These are phyloP conservation scores for Siniperca obscura DNA, from an alignment of 2,797 vertebrate species.

Conservation along the genomic window DNA sequence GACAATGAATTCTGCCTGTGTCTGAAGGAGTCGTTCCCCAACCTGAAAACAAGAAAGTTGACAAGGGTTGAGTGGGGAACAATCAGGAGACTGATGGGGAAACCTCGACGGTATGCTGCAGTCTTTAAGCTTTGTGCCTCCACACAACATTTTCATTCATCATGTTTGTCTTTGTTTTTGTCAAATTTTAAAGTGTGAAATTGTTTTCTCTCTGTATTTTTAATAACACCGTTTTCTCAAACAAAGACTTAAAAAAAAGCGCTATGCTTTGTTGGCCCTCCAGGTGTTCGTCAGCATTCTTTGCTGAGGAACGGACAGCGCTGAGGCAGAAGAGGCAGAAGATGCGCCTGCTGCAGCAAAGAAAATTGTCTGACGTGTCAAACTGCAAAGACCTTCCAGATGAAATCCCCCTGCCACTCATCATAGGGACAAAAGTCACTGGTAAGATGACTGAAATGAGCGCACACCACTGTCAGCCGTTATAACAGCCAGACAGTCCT, in stretches of 20 bases:
- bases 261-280: neutral
- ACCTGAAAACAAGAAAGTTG: conserved; percentile 96
- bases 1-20: conserved; percentile 99
- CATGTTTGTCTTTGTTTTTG: neutral
- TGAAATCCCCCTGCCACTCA: conserved; percentile 96
- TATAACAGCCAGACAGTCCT: neutral
- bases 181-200: neutral
- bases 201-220: neutral
- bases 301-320: conserved; percentile 95
- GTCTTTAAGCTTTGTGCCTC: neutral
- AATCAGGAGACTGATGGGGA: conserved; percentile 98
- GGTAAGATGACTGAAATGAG: conserved; percentile 60
- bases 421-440: conserved; percentile 99
- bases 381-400: conserved; percentile 98
- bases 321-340: conserved; percentile 97
- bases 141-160: neutral
- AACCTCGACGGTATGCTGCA: conserved; percentile 91
- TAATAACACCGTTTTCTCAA: neutral
- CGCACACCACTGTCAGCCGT: neutral
- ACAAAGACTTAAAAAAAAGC: neutral
- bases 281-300: conserved; percentile 99
- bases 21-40: conserved; percentile 98
- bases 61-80: conserved; percentile 98
- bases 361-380: conserved; percentile 95
- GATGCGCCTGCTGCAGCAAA: conserved; percentile 95